Percentiles rank a stretch among this genome's conserved stretches.
Evolutionary conservation across 2,113 vertebrate genomes (phyloP).

Genomic region (Numida meleagris): DNA sequence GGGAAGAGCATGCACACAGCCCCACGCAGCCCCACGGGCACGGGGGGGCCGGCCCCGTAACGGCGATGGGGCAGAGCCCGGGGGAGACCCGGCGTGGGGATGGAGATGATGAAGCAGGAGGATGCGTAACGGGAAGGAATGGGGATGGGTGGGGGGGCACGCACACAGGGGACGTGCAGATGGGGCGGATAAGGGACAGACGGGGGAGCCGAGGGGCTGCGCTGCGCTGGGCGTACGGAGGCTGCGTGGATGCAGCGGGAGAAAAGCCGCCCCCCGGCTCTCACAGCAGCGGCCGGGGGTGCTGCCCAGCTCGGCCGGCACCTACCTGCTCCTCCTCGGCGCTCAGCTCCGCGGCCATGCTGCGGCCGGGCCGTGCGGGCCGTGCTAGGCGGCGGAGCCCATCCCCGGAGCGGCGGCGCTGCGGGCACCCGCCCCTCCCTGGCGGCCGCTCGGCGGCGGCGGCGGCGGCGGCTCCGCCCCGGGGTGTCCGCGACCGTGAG

Average conservation of each 20-base stretch:
- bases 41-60: neutral
- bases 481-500: too few relatives aligned
- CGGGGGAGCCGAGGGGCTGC: too few relatives aligned
- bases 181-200: neutral
- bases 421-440: neutral
- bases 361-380: neutral
- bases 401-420: neutral
- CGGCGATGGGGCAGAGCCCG: neutral
- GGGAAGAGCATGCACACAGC: slow-evolving; percentile 47
- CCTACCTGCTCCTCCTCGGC: slow-evolving; percentile 82
- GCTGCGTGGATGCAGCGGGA: too few relatives aligned
- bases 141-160: neutral
- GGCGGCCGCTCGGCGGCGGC: neutral
- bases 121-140: neutral
- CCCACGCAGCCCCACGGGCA: neutral
- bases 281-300: too few relatives aligned
- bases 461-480: too few relatives aligned
- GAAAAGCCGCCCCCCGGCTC: too few relatives aligned
- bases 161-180: too few relatives aligned
- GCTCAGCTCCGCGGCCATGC: slow-evolving; percentile 79
- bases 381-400: neutral
- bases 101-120: neutral
- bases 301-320: neutral
- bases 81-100: neutral
- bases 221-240: too few relatives aligned